Evolutionary conservation across 2,888 invertebrate species (phyloP), one percentile per base, ranked within the genome.

Genomic region (Calliopum simillimum): DNA sequence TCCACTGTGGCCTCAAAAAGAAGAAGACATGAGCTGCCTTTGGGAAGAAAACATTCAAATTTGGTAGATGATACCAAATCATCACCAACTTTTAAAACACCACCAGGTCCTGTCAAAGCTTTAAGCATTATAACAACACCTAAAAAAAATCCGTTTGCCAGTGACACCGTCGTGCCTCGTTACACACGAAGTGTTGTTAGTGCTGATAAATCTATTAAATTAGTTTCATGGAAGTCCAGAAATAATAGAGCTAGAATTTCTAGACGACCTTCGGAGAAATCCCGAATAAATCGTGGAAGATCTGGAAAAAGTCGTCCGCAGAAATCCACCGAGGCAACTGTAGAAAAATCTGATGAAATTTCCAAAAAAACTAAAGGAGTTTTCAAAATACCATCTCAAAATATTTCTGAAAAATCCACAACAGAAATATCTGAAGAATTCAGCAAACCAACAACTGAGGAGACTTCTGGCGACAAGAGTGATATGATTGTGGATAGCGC

Each of bases 1-100:
- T 19, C 6, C 46, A 55, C 21, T 55, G 16, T 16, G 8, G n/a
- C 4, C 13, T 51, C 53, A 14, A 66, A 66, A n/a, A 55, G 65
- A 25, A 55, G 65, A 55, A 56, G 65, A 25, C 65, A 55, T 66
- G 65, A 55, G 33, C 33, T 33, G 1, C 33, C 33, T 6, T 33
- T 5, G 5, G 33, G 33, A 33, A 33, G 33, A 6, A 33, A 33
- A 33, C 33, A 33, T 33, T 33, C 33, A 13, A 49, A n/a, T 49
- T n/a, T 16, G 49, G 4, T 16, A 49, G 14, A 1, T 49, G 49
- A 49, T 11, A n/a, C 49, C 8, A 49, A 49, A 49, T 11, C 49
- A 16, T 6, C 49, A 19, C 6, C 6, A 49, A 16, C 49, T 4
- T 68, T 59, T 58, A 68, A 58, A 23, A 49, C 67, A 6, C 59